Evolutionary conservation across 2,888 invertebrate genomes (phyloP).

Genomic region (Ormyrus pomaceus): DNA sequence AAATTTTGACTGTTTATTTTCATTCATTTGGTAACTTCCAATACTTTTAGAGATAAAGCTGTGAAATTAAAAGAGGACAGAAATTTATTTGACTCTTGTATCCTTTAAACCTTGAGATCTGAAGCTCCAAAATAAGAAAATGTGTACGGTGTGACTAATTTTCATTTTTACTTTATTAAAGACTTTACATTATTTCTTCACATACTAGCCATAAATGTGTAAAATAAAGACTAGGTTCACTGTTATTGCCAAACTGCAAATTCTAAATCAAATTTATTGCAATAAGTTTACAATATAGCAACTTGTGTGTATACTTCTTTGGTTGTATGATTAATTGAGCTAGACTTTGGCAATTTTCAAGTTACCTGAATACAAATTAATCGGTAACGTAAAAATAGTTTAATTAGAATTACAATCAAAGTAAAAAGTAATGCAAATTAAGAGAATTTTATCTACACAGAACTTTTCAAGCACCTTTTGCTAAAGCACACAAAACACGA

Average conservation of each 20-base stretch:
- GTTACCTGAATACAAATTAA: background rate
- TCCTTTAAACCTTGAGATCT: slow-evolving; percentile 4
- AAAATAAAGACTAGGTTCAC: background rate
- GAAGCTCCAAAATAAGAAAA: slow-evolving; percentile 23
- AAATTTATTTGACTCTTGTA: background rate
- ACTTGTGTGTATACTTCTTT: background rate
- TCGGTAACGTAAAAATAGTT: too few relatives aligned
- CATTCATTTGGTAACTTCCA: too few relatives aligned
- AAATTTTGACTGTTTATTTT: background rate
- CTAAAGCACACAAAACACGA: slow-evolving; percentile 45
- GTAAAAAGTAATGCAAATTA: slow-evolving; percentile 14
- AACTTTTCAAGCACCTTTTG: slow-evolving; percentile 53
- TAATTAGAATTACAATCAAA: background rate
- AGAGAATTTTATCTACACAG: background rate
- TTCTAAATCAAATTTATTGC: background rate
- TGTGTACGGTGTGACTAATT: slow-evolving; percentile 27
- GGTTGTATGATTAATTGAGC: background rate
- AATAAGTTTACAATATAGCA: background rate
- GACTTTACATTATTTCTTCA: background rate
- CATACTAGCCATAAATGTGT: background rate
- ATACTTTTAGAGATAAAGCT: background rate
- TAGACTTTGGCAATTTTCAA: background rate
- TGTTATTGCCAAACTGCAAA: background rate
- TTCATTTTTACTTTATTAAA: background rate
- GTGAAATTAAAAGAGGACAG: slow-evolving; percentile 41